Base-by-base conservation (phyloP, 2,113 vertebrate species). In the Saimiri boliviensis region DNA sequence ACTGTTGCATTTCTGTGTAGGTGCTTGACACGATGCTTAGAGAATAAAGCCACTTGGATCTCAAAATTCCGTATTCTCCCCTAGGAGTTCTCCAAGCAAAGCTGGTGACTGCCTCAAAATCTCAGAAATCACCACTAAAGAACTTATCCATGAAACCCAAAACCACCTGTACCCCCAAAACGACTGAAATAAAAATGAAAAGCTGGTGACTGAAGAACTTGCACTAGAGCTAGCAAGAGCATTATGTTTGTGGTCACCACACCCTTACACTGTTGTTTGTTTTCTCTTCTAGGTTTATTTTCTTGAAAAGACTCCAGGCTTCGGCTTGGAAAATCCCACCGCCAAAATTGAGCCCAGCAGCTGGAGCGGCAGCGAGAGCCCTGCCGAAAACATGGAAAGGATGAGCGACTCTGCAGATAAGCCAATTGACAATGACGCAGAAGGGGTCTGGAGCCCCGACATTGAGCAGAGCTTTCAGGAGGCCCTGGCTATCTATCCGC, bases 401-500 rank as follows among this genome's bases (percentile, higher is more conserved):
- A 99, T 99, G 99, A 99, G 99, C 77, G 99, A 99, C 98, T 99
- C 99, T 77, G 99, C 99, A 92, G 99, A 99, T 98, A 99, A 99
- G 98, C 99, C 99, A 10, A 99, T 99, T 95, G 99, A 99, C 99
- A 99, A 99, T 27, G 99, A 99, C 77, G 99, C 99, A 0, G 99
- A 99, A 98, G 99, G 99, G 40, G 99, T 99, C 97, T 99, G 99
- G 99, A 99, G 99, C 95, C 99, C 99, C 86, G 99, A 99, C 98
- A 99, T 99, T 86, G 99, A 99, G 94, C 99, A 99, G 99, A 99
- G 99, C 99, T 99, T 99, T 98, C 99, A 99, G 98, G 99, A 99
- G 98, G 99, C 99, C 79, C 98, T 99, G 98, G 99, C 99, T 97
- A 99, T 99, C 98, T 99, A 99, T 98, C 99, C 99, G 88, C 99